Conservation (phyloP, 2,113 vertebrate genomes). For the Megaceryle torquata region DNA sequence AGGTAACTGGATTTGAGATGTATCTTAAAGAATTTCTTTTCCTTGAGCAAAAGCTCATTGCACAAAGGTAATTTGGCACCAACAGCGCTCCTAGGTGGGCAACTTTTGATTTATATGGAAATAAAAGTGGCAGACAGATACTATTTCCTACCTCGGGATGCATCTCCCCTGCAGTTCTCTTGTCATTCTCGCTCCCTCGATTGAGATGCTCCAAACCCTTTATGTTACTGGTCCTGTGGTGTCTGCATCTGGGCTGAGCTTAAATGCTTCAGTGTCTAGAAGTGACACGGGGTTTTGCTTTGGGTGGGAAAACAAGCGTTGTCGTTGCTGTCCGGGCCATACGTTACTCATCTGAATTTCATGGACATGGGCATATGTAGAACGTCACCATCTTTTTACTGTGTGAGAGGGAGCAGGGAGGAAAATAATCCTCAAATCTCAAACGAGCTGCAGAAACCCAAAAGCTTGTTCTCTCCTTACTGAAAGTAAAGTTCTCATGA, state of each 20-base stretch:
- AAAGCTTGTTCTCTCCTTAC: not conserved
- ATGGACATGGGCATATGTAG: accelerated
- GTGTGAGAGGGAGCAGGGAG: not conserved
- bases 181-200: not conserved
- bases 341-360: not conserved
- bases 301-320: accelerated
- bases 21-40: not conserved
- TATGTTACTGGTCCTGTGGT: not conserved
- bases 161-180: not conserved
- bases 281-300: not conserved
- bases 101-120: not conserved
- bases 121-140: not conserved
- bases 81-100: not conserved
- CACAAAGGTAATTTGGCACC: not conserved
- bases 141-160: not conserved
- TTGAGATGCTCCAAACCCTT: not conserved
- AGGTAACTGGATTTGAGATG: not conserved
- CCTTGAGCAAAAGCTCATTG: not conserved
- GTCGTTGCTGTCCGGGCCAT: accelerated
- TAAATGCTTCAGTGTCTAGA: not conserved
- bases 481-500: not conserved
- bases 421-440: not conserved
- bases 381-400: not conserved
- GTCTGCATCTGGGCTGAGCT: not conserved
- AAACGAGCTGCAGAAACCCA: not conserved